Conservation (phyloP, 2,797 vertebrate genomes). For the Anguilla anguilla region DNA sequence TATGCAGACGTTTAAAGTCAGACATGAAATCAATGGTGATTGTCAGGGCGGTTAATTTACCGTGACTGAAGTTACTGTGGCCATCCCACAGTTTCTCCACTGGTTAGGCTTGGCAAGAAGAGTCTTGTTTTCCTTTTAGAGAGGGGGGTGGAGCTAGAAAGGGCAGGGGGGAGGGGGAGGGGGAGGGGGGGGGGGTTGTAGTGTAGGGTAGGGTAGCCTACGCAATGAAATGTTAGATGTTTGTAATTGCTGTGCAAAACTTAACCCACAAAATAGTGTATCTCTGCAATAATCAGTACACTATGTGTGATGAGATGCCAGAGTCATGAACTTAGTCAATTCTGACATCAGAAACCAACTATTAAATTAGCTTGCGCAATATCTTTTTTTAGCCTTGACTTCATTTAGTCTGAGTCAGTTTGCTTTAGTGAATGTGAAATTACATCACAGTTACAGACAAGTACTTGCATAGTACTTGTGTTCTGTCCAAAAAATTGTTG, state of each 20-base stretch:
- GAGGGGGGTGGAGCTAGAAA: slow-evolving; percentile 10
- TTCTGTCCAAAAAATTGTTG: background rate
- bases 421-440: slow-evolving; percentile 21
- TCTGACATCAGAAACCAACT: background rate
- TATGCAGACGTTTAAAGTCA: slow-evolving; percentile 51
- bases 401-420: background rate
- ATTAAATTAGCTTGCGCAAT: slow-evolving; percentile 15
- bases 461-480: background rate
- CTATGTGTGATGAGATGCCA: background rate
- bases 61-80: slow-evolving; percentile 58
- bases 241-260: slow-evolving; percentile 33
- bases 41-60: slow-evolving; percentile 61
- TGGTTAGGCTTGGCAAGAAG: slow-evolving; percentile 39
- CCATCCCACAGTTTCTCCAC: slow-evolving; percentile 40
- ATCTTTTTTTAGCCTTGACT: background rate
- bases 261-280: slow-evolving; percentile 31
- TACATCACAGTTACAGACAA: slow-evolving; percentile 14
- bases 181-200: slow-evolving; percentile 28
- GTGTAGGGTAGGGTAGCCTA: slow-evolving; percentile 13
- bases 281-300: slow-evolving; percentile 9
- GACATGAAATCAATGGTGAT: slow-evolving; percentile 52
- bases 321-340: background rate
- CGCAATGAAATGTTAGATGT: slow-evolving; percentile 33
- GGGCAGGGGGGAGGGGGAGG: slow-evolving; percentile 29
- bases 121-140: slow-evolving; percentile 51